These are phyloP conservation scores for Nephotettix cincticeps DNA, from an alignment of 1,140 invertebrate species.

Conservation along the genomic window DNA sequence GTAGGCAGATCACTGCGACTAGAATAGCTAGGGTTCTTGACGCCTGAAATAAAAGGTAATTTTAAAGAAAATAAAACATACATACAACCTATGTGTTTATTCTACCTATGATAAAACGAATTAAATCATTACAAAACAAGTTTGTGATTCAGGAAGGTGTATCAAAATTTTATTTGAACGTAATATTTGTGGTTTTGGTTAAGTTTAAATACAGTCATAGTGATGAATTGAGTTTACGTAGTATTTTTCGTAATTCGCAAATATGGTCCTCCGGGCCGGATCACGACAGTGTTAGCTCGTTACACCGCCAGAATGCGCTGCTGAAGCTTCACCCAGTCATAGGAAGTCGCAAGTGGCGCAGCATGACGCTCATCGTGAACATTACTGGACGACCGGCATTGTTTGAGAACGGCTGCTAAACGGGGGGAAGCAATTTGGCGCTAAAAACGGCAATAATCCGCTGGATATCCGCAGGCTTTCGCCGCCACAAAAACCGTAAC, in stretches of 20 bases:
- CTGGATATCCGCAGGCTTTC: conserved; percentile 3
- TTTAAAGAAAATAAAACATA: too few relatives aligned
- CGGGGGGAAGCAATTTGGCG: not conserved
- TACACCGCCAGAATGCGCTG: too few relatives aligned
- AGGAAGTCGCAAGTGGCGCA: too few relatives aligned
- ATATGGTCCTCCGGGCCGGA: too few relatives aligned
- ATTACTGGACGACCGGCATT: not conserved
- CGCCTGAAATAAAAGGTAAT: not conserved
- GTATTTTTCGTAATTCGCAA: too few relatives aligned
- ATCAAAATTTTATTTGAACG: not conserved
- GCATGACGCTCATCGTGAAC: too few relatives aligned
- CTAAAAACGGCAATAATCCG: not conserved
- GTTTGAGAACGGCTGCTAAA: not conserved
- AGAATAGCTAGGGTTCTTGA: not conserved
- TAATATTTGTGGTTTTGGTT: too few relatives aligned
- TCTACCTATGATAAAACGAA: not conserved
- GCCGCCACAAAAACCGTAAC: not conserved
- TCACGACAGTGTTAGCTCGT: too few relatives aligned
- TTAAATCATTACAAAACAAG: not conserved
- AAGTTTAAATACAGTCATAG: too few relatives aligned
- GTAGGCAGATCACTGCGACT: not conserved
- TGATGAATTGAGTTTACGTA: too few relatives aligned
- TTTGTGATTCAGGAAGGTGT: not conserved
- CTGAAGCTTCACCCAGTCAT: too few relatives aligned
- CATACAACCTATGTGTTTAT: not conserved